Percentiles rank a stretch among this genome's conserved stretches.
These are phyloP conservation scores for Hemaris fuciformis DNA, from an alignment of 2,888 invertebrate genomes.

Conservation along the genomic window DNA sequence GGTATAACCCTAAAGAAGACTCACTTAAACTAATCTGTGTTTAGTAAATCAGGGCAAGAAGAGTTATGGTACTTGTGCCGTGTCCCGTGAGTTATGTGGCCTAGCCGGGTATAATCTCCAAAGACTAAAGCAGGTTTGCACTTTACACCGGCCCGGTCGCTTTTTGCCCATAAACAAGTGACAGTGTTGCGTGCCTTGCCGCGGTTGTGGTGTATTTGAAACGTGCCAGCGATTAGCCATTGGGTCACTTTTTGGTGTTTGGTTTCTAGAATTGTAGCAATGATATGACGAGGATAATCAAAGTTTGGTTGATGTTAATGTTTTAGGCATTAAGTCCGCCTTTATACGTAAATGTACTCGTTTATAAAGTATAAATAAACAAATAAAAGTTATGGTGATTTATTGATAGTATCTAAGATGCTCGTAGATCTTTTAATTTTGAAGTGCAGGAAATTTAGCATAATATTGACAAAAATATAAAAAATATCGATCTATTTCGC, in stretches of 20 bases:
- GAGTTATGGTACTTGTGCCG: neutral
- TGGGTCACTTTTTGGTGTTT: neutral
- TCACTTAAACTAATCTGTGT: constrained; percentile 1
- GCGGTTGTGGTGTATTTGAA: constrained; percentile 45
- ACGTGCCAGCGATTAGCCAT: constrained; percentile 20
- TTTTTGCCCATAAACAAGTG: constrained; percentile 60
- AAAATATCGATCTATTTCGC: neutral
- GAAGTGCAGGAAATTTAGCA: no score
- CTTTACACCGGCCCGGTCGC: constrained; percentile 6
- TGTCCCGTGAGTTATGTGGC: constrained; percentile 4
- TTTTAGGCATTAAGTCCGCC: no score
- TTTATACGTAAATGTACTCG: no score
- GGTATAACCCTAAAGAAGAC: neutral
- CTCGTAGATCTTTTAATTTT: no score
- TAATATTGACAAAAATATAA: neutral
- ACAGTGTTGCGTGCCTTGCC: constrained; percentile 59
- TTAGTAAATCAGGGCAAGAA: constrained; percentile 2
- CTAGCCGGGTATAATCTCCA: constrained; percentile 1
- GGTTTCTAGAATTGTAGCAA: no score
- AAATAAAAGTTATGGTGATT: no score
- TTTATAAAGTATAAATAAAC: no score
- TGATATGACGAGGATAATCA: no score
- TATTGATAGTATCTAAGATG: no score
- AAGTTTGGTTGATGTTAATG: no score
- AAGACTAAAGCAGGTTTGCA: constrained; percentile 10